Evolutionary conservation across 1,140 invertebrate species (phyloP), one percentile per base, ranked within the genome.

Genomic region (Penaeus japonicus): DNA sequence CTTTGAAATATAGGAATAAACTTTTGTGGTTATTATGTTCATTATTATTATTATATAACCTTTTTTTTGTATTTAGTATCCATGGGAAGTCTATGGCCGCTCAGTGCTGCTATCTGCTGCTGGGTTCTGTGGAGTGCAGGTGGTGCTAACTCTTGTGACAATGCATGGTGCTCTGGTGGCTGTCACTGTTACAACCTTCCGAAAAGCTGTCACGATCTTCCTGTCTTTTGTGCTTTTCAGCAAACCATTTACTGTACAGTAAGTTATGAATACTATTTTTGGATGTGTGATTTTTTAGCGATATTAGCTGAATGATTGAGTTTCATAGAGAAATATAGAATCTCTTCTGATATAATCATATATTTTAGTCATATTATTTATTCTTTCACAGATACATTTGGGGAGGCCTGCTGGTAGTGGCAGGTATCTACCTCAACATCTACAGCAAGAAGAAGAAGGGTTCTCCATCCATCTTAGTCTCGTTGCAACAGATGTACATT

Each of bases 181-280:
- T 10, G 98, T 98, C 2, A 99, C 97, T 22, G 97, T 98, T 15
- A 94, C 94, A 39, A 94, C 94, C 53, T 93, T 92, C 91, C 93
- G 98, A 75, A 99, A 99, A 93, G 97, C 97, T 32, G 93, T 99
- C 0, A 97, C 98, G 0, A 98, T 99, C 79, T 93, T 97, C 57
- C 94, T 99, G 87, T 99, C 98, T 1, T 99, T 99, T 93, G 89
- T 98, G 59, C 95, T 98, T 90, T 99, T 99, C 92, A 95, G 95
- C 92, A 99, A 99, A 92, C 98, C 98, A 10, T 99, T 99, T 92
- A 97, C 97, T 18, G 94, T 96, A 87, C 96, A 97, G 96, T 98
- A 94, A 96, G 96, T 95, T 65, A 82, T 70, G 32, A 53, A 24
- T 32, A 30, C 4, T 89, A 89, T 89, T 57, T 85, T 91, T 27